Conservation (phyloP, 2,888 invertebrate genomes). For the Beris morrisii region DNA sequence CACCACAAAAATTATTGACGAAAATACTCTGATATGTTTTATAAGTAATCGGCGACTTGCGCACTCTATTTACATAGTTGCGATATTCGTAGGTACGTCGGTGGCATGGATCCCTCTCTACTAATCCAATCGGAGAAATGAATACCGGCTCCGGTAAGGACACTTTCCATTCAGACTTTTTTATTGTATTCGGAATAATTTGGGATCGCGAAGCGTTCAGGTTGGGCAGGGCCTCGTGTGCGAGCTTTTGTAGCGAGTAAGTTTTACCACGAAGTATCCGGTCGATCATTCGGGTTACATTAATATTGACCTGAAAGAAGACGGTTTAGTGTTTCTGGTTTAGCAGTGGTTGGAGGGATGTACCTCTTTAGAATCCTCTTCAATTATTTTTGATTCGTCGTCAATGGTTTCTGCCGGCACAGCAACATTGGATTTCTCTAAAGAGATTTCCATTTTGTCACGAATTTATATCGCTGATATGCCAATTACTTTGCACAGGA, state of each 20-base stretch:
- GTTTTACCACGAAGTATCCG: not conserved
- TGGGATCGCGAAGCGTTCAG: slow-evolving; percentile 10
- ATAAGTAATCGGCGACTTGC: slow-evolving; percentile 35
- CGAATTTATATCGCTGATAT: too few species aligned
- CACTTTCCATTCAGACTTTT: slow-evolving; percentile 12
- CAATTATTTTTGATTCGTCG: too few species aligned
- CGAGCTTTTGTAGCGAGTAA: not conserved
- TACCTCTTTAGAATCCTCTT: too few species aligned
- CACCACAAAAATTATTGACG: slow-evolving; percentile 16
- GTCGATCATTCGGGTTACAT: not conserved
- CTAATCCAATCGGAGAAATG: slow-evolving; percentile 37
- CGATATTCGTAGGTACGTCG: slow-evolving; percentile 39
- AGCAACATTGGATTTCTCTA: too few species aligned
- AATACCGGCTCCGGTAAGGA: slow-evolving; percentile 41
- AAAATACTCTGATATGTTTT: slow-evolving; percentile 38
- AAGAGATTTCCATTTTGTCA: too few species aligned
- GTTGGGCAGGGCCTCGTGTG: slow-evolving; percentile 4
- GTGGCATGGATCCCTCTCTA: slow-evolving; percentile 43
- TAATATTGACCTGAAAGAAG: not conserved
- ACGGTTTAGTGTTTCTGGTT: too few species aligned
- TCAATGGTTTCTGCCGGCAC: too few species aligned
- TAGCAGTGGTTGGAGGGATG: too few species aligned
- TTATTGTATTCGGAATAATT: not conserved
- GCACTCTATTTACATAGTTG: slow-evolving; percentile 35
- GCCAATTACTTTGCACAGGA: too few species aligned